Percentiles rank a stretch among this genome's conserved stretches.
Evolutionary conservation across 2,113 vertebrate species (phyloP).

Genomic region (Odontophorus gujanensis): DNA sequence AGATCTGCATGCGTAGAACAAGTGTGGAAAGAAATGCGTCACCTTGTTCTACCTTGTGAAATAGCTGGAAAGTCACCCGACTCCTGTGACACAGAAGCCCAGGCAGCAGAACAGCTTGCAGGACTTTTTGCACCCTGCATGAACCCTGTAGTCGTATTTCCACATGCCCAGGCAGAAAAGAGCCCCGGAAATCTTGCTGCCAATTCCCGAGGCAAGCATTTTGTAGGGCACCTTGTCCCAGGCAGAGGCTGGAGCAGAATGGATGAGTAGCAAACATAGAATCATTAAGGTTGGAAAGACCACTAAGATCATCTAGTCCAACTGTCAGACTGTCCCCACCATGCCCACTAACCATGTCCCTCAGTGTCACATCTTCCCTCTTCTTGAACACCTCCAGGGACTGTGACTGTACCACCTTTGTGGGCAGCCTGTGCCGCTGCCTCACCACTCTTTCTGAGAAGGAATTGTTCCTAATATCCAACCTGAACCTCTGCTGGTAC

Average conservation of each 20-base stretch:
- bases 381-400: no score
- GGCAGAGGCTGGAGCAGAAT: background rate
- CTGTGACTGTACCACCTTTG: no score
- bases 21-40: slow-evolving; percentile 17
- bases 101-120: background rate
- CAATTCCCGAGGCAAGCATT: background rate
- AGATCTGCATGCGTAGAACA: slow-evolving; percentile 3
- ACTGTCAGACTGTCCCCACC: no score
- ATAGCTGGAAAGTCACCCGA: slow-evolving; percentile 60
- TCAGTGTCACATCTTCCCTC: no score
- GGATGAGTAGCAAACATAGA: background rate
- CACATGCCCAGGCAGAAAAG: background rate
- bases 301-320: no score
- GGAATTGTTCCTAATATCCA: no score
- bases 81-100: background rate
- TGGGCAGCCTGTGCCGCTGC: no score
- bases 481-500: no score
- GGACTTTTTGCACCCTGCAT: background rate
- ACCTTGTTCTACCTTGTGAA: background rate
- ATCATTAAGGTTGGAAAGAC: no score
- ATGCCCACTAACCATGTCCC: no score
- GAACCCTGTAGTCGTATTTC: accelerated
- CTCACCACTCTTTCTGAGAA: no score
- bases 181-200: background rate
- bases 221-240: background rate